Base-by-base conservation (phyloP, 92 coral and sea anemone genomes). In the Virgularia gustaviana region DNA sequence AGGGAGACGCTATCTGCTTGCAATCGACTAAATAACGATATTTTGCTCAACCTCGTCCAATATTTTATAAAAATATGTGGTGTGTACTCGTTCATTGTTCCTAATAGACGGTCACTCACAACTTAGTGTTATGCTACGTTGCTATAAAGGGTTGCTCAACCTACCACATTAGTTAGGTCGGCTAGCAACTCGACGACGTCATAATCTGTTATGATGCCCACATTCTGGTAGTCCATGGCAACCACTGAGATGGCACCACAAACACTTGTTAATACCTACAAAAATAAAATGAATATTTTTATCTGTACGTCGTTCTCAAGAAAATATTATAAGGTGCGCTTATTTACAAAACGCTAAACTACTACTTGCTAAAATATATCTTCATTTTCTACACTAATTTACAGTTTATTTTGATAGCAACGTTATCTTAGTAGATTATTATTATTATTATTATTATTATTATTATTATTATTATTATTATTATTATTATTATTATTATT, bases 181-280 rank as follows among this genome's bases (percentile, higher is more conserved):
- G 95, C 88, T 67, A 91, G 65, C 22, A 78, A 72, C 12, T 77
- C 75, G 6, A 91, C 97, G 23, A 88, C 95, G 24, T 84, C 96
- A 63, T 88, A 91, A 70, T 91, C 97, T 15, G 95, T 78, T 25
- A 91, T 65, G 28, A 91, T 88, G 6, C 89, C 97, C 30, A 91
- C 78, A 73, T 91, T 91, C 71, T 91, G 96, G n/a, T 65, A 43
- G 72, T 91, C 95, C 36, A 84, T 73, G 42, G 97, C 97, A n/a
- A 88, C 65, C 53, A 63, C 83, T 19, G 95, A 88, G 62, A 91
- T 88, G 7, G 86, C 96, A 33, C 95, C 97, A 64, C 97, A 91
- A 0, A 84, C 87, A 60, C 91, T 82, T 34, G 86, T 88, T 18
- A 91, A 83, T 44, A 91, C 88, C 97, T 91, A 66, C 10, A 73